These are phyloP conservation scores for Brachymystax lenok DNA, from an alignment of 2,797 vertebrate species.

Conservation along the genomic window DNA sequence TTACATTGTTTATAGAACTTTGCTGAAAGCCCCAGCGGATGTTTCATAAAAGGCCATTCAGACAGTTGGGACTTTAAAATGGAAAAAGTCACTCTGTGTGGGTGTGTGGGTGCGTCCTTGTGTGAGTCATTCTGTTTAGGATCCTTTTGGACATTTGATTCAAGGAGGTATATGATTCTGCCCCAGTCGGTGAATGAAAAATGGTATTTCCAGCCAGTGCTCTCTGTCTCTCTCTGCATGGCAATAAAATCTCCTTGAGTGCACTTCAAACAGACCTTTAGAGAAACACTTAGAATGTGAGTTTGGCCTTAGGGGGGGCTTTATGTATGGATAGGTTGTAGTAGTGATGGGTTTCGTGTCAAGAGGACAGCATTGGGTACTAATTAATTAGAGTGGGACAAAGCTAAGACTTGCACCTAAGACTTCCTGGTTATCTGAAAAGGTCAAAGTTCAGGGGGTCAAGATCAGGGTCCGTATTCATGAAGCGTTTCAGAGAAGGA, in stretches of 20 bases:
- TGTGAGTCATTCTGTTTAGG: neutral
- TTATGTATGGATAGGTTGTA: slow-evolving; percentile 6
- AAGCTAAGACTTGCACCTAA: slow-evolving; percentile 49
- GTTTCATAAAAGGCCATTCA: neutral
- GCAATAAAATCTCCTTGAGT: slow-evolving; percentile 10
- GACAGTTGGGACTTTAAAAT: neutral
- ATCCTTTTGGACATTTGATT: neutral
- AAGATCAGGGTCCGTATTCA: neutral
- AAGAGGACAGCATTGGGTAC: slow-evolving; percentile 40
- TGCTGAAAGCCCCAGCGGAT: slow-evolving; percentile 24
- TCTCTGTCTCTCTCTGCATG: neutral
- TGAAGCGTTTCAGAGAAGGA: neutral
- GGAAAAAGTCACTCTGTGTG: neutral
- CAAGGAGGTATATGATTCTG: neutral
- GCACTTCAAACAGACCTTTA: slow-evolving; percentile 14
- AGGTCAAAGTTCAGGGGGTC: slow-evolving; percentile 34
- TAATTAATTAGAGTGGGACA: slow-evolving; percentile 54
- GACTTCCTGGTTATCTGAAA: slow-evolving; percentile 38
- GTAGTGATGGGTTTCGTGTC: slow-evolving; percentile 42
- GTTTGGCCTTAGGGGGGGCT: slow-evolving; percentile 2
- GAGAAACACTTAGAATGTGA: neutral
- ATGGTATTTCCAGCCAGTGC: slow-evolving; percentile 5
- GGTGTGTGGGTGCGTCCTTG: too few relatives aligned
- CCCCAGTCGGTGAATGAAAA: neutral
- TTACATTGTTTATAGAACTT: slow-evolving; percentile 26